phyloP scores from a whole-genome alignment of 2,888 invertebrate species.

The Sinohyriopsis cumingii region DNA sequence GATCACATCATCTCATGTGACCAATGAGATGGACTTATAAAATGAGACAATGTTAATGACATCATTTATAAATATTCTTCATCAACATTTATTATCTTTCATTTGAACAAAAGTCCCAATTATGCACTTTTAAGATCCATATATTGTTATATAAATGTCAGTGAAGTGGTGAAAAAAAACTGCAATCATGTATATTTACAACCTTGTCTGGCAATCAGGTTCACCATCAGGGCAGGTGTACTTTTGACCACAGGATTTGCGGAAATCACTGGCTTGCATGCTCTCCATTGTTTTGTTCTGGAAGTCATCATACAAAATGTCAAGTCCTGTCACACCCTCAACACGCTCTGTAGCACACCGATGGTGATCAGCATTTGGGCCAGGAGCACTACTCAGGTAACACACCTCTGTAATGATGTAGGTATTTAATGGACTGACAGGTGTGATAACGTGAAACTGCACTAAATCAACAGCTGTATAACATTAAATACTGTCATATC shows the following conservation, averaged over 20 bases:
- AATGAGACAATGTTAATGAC: no score
- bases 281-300: slow-evolving; percentile 71
- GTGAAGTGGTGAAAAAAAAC: no score
- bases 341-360: slow-evolving; percentile 72
- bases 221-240: slow-evolving; percentile 70
- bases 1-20: no score
- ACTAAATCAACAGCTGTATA: not conserved
- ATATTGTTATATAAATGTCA: no score
- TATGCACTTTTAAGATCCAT: no score
- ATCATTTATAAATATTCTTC: no score
- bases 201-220: slow-evolving; percentile 70
- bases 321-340: slow-evolving; percentile 72
- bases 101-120: no score
- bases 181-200: not conserved
- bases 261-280: slow-evolving; percentile 70
- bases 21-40: no score
- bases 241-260: slow-evolving; percentile 68
- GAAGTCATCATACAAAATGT: slow-evolving; percentile 72
- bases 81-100: no score
- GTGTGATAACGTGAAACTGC: not conserved
- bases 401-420: slow-evolving; percentile 58
- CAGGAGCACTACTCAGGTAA: slow-evolving; percentile 67
- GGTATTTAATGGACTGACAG: not conserved
- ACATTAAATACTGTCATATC: not conserved
- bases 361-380: slow-evolving; percentile 59